Evolutionary conservation across 2,797 vertebrate genomes (phyloP), one percentile per base, ranked within the genome.

Genomic region (Falco naumanni): DNA sequence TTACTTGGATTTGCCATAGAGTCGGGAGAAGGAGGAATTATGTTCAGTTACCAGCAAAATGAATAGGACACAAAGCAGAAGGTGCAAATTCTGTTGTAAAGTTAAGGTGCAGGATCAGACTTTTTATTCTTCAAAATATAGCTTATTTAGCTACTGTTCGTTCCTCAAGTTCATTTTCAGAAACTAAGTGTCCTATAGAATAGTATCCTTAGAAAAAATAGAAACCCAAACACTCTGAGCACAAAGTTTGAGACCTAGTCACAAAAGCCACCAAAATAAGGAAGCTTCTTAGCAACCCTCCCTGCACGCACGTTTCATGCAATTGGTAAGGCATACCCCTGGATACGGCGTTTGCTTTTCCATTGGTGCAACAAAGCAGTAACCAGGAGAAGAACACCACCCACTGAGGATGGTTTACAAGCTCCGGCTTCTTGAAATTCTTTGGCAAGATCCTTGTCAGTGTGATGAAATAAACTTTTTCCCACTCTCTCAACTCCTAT

Each of bases 241-340:
- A 66, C 9, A 20, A 0, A 0, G 3, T 47, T n/a, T 59, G 0
- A 0, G 54, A 89, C 16, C 9, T 59, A 43, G 18, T 25, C 9
- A 69, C 19, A 54, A 60, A 89, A 76, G 14, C 9, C 13, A 50
- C 1, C 0, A 6, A 82, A 83, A 48, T 4, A 71, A 48, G 48
- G 78, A 78, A 71, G 13, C 10, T 65, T 45, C 17, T 26, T 29
- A 77, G 7, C 31, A 59, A 34, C 26, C 20, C 63, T 68, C 21
- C 25, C 7, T 34, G 33, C 5, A 11, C 2, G 0, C 8, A 25
- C 3, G 33, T 59, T 75, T 89, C 25, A 43, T 50, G 8, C 4
- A 57, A 14, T 19, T 84, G 31, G 39, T 56, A 57, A 63, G 28
- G 16, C 68, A 60, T 37, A 70, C 0, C 3, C 3, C 26, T 18